These are phyloP conservation scores for Psittacula echo DNA, from an alignment of 2,797 vertebrate species.

Conservation along the genomic window DNA sequence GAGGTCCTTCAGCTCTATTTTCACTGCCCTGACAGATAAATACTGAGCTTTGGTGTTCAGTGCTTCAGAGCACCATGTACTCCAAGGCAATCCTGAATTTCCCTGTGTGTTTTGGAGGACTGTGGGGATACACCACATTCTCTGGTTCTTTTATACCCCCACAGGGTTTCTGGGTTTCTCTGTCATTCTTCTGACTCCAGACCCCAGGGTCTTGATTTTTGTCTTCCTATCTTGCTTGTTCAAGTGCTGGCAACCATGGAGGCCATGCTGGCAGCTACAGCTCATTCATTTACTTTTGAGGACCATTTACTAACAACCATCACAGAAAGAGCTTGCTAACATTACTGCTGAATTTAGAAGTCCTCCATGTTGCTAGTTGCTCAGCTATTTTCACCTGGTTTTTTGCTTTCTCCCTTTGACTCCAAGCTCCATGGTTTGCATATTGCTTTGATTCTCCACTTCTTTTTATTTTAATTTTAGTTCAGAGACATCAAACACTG, in stretches of 20 bases:
- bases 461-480: neutral
- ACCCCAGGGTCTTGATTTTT: neutral
- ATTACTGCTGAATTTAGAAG: neutral
- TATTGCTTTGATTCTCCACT: conserved; percentile 4
- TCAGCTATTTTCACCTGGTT: neutral
- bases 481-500: conserved; percentile 28
- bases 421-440: neutral
- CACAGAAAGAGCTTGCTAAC: neutral
- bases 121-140: neutral
- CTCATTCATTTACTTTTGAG: neutral
- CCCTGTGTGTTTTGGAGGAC: neutral
- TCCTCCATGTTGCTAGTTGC: neutral
- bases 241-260: neutral
- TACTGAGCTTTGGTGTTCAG: neutral
- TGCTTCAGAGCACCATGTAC: neutral
- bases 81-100: neutral
- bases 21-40: neutral
- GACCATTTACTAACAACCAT: neutral
- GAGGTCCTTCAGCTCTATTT: neutral
- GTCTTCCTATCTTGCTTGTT: neutral
- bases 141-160: neutral
- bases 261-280: neutral
- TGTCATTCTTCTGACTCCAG: neutral
- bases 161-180: neutral
- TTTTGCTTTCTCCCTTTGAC: neutral